Evolutionary conservation across 2,888 invertebrate genomes (phyloP), one percentile per base, ranked within the genome.

Genomic region (Oligia fasciuncula): DNA sequence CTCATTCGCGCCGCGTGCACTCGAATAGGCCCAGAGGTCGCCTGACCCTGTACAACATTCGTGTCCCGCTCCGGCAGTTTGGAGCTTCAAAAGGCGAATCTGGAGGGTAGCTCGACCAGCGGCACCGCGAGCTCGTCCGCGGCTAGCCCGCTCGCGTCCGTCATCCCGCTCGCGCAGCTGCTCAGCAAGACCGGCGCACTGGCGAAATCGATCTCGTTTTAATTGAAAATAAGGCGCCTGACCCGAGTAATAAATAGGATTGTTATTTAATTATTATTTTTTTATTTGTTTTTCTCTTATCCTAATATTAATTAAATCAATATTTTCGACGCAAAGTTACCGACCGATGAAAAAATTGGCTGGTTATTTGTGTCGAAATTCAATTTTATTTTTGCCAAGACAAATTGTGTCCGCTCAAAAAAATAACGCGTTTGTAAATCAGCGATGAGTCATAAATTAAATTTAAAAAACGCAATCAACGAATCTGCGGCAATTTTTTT

Each of bases 21-120:
- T 90, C 91, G 90, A 90, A 89, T 88, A 84, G 86, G 89, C 90
- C 90, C 89, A 80, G 81, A 81, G 87, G 92, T 94, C 94, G 92
- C 89, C 97, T 96, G 94, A 93, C 95, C 94, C 94, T 94, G 23
- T 92, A 94, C 95, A 91, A 92, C 87, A 88, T 89, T 95, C 97
- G 97, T 97, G 95, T 97, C 97, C 97, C 95, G 94, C 92, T 90
- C 95, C 94, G 94, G 92, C 98, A 99, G 99, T 98, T 99, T 99
- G 98, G 99, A 99, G 98, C 98, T 99, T 97, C 99, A 99, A 98
- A 99, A 99, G 98, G 99, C 99, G 97, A 99, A 99, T 97, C 98
- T 99, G 97, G 98, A 98, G 97, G 97, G 95, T 92, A 94, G 92
- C 92, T 88, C 92, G 88, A 88, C 90, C 88, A 92, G 93, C 89